These are phyloP conservation scores for Heteromurus nitidus DNA, from an alignment of 2,888 invertebrate genomes.

Conservation along the genomic window DNA sequence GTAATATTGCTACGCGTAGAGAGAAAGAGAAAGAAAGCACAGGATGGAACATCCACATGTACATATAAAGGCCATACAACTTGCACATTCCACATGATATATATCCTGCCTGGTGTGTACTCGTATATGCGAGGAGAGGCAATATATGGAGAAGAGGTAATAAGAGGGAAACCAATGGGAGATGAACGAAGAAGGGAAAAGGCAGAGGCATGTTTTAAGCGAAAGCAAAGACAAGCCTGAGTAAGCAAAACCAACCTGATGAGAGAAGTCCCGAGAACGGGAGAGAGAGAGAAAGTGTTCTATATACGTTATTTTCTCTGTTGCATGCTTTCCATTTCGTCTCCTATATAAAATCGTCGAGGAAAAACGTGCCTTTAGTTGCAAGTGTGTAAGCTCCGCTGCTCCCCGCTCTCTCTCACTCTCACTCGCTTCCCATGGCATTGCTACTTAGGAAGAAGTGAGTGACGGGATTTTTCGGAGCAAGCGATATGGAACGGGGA, in stretches of 20 bases:
- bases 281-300: constrained; percentile 26
- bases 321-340: constrained; percentile 42
- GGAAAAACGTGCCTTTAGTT: not conserved
- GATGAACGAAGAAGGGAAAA: not conserved
- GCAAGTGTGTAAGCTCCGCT: too few species aligned
- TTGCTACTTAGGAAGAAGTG: constrained; percentile 1
- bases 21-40: not conserved
- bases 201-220: not conserved
- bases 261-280: constrained; percentile 36
- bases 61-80: not conserved
- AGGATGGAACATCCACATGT: not conserved
- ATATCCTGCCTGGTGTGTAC: too few species aligned
- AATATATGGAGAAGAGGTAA: constrained; percentile 3
- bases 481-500: constrained; percentile 64
- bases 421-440: not conserved
- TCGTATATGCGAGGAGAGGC: not conserved
- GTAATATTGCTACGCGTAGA: not conserved
- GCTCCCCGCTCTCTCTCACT: not conserved
- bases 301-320: constrained; percentile 52
- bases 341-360: not conserved
- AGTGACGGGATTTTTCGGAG: constrained; percentile 65
- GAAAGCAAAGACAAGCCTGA: constrained; percentile 7
- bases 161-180: constrained; percentile 8
- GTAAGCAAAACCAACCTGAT: constrained; percentile 60
- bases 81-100: not conserved